Conservation (phyloP, 2,797 vertebrate genomes). For the Acestrorhynchus altus region DNA sequence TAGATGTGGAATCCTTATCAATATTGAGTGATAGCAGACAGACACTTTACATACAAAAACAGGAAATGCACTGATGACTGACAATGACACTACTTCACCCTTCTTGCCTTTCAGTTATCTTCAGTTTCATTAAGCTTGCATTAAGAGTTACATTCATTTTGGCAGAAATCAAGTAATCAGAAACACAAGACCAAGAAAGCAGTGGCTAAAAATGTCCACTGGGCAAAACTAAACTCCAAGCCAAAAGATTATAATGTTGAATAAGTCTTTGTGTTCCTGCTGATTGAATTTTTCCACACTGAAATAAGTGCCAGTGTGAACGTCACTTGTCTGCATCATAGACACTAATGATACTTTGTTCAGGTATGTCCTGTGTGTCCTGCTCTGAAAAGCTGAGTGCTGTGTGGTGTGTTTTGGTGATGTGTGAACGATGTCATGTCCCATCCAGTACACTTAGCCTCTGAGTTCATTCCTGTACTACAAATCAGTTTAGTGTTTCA, state of each 20-base stretch:
- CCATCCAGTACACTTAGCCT: conserved; percentile 56
- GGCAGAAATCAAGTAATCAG: conserved; percentile 17
- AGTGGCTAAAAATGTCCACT: background rate
- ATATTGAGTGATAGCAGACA: background rate
- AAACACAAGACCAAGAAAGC: conserved; percentile 22
- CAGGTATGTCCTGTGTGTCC: conserved; percentile 34
- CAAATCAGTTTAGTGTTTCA: conserved; percentile 82
- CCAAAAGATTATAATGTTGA: background rate
- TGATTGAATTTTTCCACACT: background rate
- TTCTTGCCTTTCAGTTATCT: background rate
- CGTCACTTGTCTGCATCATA: too few relatives aligned
- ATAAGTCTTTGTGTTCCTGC: conserved; percentile 2
- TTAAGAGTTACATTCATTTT: conserved; percentile 13
- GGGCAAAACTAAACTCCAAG: conserved; percentile 9
- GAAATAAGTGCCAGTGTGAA: background rate
- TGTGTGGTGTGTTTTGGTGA: background rate
- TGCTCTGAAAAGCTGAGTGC: background rate
- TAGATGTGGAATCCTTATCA: conserved; percentile 12
- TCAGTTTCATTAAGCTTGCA: background rate
- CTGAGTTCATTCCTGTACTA: conserved; percentile 77
- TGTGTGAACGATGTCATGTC: conserved; percentile 62
- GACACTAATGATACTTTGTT: background rate
- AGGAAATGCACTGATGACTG: background rate
- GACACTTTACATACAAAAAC: conserved; percentile 43
- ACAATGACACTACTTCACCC: conserved; percentile 14